phyloP scores from a whole-genome alignment of 2,888 invertebrate species.

The Luperina testacea region DNA sequence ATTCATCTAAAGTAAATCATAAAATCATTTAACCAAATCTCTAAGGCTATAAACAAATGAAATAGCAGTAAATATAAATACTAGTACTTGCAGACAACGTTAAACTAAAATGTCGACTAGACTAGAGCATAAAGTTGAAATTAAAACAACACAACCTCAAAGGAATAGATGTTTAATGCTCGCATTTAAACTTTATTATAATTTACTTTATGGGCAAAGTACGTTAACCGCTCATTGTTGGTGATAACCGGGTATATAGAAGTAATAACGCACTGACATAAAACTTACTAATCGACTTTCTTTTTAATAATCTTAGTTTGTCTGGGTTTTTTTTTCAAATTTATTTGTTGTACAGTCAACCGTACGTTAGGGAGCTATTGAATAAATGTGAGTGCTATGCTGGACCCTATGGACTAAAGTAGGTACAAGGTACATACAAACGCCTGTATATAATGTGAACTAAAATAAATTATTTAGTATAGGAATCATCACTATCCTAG shows the following conservation, averaged over 20 bases:
- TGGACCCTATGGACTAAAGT: neutral
- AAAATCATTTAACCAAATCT: neutral
- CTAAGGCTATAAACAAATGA: slow-evolving; percentile 17
- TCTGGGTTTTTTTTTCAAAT: neutral
- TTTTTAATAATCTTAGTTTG: neutral
- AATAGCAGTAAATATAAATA: slow-evolving; percentile 32
- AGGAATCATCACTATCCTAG: no score
- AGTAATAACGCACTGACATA: slow-evolving; percentile 10
- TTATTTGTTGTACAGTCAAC: neutral
- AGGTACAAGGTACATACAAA: no score
- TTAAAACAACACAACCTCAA: slow-evolving; percentile 38
- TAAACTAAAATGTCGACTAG: slow-evolving; percentile 37
- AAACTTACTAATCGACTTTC: slow-evolving; percentile 2
- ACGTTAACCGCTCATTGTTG: slow-evolving; percentile 30
- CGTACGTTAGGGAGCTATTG: no score
- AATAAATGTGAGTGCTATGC: no score
- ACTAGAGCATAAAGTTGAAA: slow-evolving; percentile 41
- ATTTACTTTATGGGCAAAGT: slow-evolving; percentile 44
- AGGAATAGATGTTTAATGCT: slow-evolving; percentile 49
- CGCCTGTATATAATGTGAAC: no score
- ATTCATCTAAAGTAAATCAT: neutral
- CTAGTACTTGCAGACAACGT: slow-evolving; percentile 14
- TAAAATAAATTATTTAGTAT: no score
- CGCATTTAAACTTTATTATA: slow-evolving; percentile 58
- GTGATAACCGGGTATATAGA: slow-evolving; percentile 1